These are phyloP conservation scores for Calosoma granatense DNA, from an alignment of 1,140 invertebrate species.

Conservation along the genomic window DNA sequence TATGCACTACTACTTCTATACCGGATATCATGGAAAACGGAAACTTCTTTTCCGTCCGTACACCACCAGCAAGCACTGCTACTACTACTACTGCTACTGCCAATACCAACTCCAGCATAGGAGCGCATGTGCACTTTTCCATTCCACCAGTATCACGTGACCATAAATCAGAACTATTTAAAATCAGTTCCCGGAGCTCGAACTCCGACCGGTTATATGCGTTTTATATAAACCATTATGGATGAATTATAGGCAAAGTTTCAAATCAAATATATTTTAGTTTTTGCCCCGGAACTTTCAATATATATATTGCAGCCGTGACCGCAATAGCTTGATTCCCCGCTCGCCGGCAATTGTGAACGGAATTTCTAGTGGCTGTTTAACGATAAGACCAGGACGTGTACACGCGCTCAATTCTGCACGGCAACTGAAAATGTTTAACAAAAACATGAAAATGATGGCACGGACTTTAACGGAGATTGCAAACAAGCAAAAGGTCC, in stretches of 20 bases:
- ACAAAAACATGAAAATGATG: not conserved
- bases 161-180: not conserved
- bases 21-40: too few relatives aligned
- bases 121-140: too few relatives aligned
- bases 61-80: too few relatives aligned
- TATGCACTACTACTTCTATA: too few relatives aligned
- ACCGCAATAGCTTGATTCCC: not conserved
- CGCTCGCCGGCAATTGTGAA: not conserved
- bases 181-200: not conserved
- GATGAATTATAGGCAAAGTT: conserved; percentile 5
- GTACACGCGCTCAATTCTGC: too few relatives aligned
- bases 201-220: not conserved
- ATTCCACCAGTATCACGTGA: too few relatives aligned
- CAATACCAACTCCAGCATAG: too few relatives aligned
- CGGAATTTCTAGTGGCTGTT: not conserved
- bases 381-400: too few relatives aligned
- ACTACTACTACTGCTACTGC: too few relatives aligned
- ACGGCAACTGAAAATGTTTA: not conserved
- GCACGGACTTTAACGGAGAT: too few relatives aligned
- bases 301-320: not conserved
- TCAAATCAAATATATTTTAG: conserved; percentile 7
- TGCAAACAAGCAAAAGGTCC: too few relatives aligned
- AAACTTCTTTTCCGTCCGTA: too few relatives aligned
- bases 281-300: not conserved
- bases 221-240: conserved; percentile 2